Base-by-base conservation (phyloP, 2,888 invertebrate species). In the Pteria penguin region DNA sequence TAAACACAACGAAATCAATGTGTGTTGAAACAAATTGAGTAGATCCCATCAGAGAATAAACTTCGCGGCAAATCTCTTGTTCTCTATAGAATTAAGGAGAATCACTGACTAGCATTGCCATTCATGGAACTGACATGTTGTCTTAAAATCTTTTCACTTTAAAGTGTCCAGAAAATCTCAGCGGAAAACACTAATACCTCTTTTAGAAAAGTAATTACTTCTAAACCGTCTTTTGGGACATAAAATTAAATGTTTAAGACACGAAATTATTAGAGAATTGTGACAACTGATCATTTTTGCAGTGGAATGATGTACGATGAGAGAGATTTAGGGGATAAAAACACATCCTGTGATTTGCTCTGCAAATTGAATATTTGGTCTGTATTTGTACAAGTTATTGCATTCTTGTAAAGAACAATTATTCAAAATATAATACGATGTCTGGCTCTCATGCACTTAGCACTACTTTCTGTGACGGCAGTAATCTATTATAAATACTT, bases 61-160 rank as follows among this genome's bases (percentile, higher is more conserved):
- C 45, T 11, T 14, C 5, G 14, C 45, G 14, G 5, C 14, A 36
- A 36, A 36, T 36, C 45, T 36, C 45, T 36, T 36, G 5, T 36
- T 36, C 45, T 36, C 45, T 36, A 36, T 36, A 36, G 45, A 36
- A 36, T 36, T 36, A 36, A 11, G 5, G 45, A 36, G 45, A 36
- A 36, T 36, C 45, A 36, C 45, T 5, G 45, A 36, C 45, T 11
- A 36, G 45, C 45, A 36, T 36, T 36, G 45, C 14, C 45, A 36
- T 36, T 36, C 45, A 36, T 36, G 45, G 14, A 36, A 36, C 36
- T 65, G 63, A 65, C 63, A 65, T 65, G 63, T 65, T 65, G 32
- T 65, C 63, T 45, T 36, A 65, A 65, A 65, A 36, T 65, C 63
- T 65, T 65, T 36, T n/a, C 63, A 65, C 33, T 65, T 22, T 24